Conservation (phyloP, 2,797 vertebrate genomes). For the Rhabdomys pumilio region DNA sequence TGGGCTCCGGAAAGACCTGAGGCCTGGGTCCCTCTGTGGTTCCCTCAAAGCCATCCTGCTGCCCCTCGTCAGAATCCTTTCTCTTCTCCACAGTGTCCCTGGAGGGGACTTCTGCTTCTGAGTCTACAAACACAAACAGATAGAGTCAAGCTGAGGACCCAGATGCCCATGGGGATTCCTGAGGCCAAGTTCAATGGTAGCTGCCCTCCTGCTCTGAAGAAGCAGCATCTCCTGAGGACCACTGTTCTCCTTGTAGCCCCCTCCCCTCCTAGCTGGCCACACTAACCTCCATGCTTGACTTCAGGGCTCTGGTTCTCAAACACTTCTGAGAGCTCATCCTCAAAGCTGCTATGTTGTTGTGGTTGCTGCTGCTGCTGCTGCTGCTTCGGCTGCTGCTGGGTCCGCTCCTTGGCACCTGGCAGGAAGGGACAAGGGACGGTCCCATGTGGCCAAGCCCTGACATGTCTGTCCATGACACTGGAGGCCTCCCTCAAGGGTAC, state of each 20-base stretch:
- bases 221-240: not conserved
- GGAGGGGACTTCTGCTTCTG: slow-evolving; percentile 38
- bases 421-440: not conserved
- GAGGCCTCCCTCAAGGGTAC: not conserved
- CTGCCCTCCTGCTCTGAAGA: not conserved
- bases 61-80: slow-evolving; percentile 61
- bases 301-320: slow-evolving; percentile 86
- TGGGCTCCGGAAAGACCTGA: slow-evolving; percentile 16
- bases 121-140: slow-evolving; percentile 67
- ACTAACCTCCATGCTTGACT: slow-evolving; percentile 90
- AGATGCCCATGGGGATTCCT: slow-evolving; percentile 17
- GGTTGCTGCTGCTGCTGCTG: slow-evolving; percentile 85
- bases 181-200: slow-evolving; percentile 42
- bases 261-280: not conserved
- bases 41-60: not conserved
- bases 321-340: slow-evolving; percentile 88
- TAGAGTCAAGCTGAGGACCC: slow-evolving; percentile 4
- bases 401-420: slow-evolving; percentile 92
- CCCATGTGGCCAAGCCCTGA: not conserved
- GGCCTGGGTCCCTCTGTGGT: not conserved
- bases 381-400: slow-evolving; percentile 85
- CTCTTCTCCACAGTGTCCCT: slow-evolving; percentile 81
- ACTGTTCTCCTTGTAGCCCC: not conserved
- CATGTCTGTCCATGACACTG: fast-evolving
- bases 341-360: slow-evolving; percentile 85